These are phyloP conservation scores for Characodon lateralis DNA, from an alignment of 2,797 vertebrate species.

Conservation along the genomic window DNA sequence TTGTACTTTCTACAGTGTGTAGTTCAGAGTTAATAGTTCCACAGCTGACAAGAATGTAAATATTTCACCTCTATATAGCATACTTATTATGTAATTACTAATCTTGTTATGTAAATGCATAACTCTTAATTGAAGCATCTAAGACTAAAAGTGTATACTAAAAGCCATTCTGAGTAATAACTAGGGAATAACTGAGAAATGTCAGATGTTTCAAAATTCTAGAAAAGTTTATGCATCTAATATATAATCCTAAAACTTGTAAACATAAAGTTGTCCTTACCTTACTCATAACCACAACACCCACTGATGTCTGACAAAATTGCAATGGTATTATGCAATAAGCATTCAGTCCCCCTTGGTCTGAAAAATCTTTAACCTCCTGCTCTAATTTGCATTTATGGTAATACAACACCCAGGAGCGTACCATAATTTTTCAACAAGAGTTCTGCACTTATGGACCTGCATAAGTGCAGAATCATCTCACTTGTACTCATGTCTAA, in stretches of 20 bases:
- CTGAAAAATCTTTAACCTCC: not conserved
- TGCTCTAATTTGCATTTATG: not conserved
- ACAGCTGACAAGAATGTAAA: not conserved
- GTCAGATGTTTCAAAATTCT: not conserved
- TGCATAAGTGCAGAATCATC: not conserved
- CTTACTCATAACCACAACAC: not conserved
- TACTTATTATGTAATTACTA: not conserved
- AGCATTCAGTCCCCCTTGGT: not conserved
- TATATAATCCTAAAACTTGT: not conserved
- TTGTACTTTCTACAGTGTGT: not conserved
- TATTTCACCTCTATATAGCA: not conserved
- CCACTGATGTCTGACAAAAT: not conserved
- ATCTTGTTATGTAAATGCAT: not conserved
- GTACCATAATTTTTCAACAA: not conserved
- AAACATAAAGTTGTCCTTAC: not conserved
- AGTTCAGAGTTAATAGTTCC: not conserved
- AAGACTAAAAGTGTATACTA: not conserved
- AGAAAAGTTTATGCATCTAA: not conserved
- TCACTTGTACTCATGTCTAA: not conserved
- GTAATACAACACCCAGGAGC: not conserved
- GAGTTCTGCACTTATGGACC: not conserved
- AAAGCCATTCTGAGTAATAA: too few relatives aligned
- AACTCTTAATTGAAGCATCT: not conserved
- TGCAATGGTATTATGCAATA: not conserved
- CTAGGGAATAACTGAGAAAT: too few relatives aligned